Base-by-base conservation (phyloP, 2,888 invertebrate species). In the Lagria hirta region DNA sequence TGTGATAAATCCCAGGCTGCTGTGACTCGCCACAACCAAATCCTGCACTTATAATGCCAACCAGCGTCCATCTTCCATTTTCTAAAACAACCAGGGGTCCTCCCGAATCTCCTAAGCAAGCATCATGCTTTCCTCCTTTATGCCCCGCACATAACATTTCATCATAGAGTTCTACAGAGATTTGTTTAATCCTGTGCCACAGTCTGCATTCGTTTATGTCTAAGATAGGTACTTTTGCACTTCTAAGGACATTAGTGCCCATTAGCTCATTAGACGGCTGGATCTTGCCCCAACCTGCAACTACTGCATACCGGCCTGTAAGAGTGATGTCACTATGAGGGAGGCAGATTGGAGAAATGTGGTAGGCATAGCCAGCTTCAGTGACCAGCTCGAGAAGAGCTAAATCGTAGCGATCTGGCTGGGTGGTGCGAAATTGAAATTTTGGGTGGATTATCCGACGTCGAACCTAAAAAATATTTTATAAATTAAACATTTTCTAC, bases 91-190 rank as follows among this genome's bases (percentile, higher is more conserved):
- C 70, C 2, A 87, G 70, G 0, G 89, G 89, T 0, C 89, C 89
- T 0, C 89, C 89, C 0, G 87, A 88, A 62, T 88, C 89, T 6
- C 89, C 88, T 61, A 89, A 73, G 55, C 89, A 89, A 3, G 89
- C 89, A 56, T 90, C 89, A 61, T 86, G 86, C 54, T 85, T 82
- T 0, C 90, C 90, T 54, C 86, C 84, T 0, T 86, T 81, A 61
- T 88, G 88, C 4, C 89, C 89, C 0, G 89, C 90, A 69, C 90
- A 90, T 54, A 90, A 81, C 89, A 89, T 89, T 71, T 84, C 84
- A 66, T 82, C 60, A 73, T 82, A 76, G 60, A 89, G 66, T 55
- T 89, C 86, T 0, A 90, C 83, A 2, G 80, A 79, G 29, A 90
- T 90, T 67, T 85, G 84, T 61, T 88, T 88, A 57, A 80, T 85